Evolutionary conservation across 2,888 invertebrate species (phyloP).

Genomic region (Hofmannophila pseudospretella): DNA sequence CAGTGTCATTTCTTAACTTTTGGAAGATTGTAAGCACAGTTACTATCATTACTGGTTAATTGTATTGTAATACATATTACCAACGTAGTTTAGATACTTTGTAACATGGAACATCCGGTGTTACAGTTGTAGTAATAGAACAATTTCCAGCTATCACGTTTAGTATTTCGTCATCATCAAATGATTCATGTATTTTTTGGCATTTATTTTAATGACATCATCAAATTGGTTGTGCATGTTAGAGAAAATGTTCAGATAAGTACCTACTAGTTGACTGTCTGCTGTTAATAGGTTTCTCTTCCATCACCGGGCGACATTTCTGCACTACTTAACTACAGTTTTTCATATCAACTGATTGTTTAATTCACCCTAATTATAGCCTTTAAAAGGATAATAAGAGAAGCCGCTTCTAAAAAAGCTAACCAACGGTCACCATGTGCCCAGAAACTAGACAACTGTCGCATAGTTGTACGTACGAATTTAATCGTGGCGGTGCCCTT

Average conservation of each 20-base stretch:
- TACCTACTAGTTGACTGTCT: too few relatives aligned
- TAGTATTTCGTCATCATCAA: neutral
- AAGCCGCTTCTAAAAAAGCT: constrained; percentile 33
- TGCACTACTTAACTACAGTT: constrained; percentile 4
- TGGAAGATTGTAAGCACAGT: too few relatives aligned
- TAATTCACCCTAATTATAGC: constrained; percentile 33
- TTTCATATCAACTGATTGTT: constrained; percentile 25
- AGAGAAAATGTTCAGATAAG: too few relatives aligned
- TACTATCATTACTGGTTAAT: too few relatives aligned
- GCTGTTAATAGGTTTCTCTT: neutral
- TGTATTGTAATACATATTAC: too few relatives aligned
- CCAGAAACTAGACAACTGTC: constrained; percentile 63
- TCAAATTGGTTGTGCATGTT: too few relatives aligned
- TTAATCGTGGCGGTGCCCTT: constrained; percentile 67
- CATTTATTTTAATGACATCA: neutral
- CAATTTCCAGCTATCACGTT: neutral
- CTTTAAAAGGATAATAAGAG: constrained; percentile 30
- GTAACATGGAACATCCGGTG: neutral
- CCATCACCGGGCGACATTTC: constrained; percentile 1
- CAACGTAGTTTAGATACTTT: neutral
- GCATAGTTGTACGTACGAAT: constrained; percentile 71
- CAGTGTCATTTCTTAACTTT: constrained; percentile 5
- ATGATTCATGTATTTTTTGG: neutral
- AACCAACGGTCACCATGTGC: constrained; percentile 37
- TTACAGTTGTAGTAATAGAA: neutral